A percentile compares a stretch with the other conserved stretches of the same genome.
phyloP scores from a whole-genome alignment of 1,140 invertebrate species.

The Mactra quadrangularis region DNA sequence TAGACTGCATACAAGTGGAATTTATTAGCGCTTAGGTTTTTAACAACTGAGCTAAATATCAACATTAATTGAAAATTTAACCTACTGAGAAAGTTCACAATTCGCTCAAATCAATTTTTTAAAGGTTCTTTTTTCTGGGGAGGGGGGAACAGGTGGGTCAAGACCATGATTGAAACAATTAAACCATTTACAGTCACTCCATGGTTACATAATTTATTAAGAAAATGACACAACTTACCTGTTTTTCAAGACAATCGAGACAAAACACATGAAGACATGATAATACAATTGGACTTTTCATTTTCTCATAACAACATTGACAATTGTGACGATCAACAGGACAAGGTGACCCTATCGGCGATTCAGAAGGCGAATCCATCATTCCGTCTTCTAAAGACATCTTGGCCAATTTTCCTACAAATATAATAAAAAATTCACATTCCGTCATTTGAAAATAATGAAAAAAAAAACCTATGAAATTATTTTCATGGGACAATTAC shows the following conservation, averaged over 20 bases:
- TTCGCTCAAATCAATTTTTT: no score
- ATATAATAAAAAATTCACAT: background rate
- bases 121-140: no score
- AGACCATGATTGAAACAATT: no score
- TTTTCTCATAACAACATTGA: slow-evolving; percentile 87
- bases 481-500: background rate
- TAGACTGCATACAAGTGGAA: no score
- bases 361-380: slow-evolving; percentile 41
- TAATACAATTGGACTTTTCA: slow-evolving; percentile 91
- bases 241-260: slow-evolving; percentile 92
- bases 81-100: no score
- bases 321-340: slow-evolving; percentile 77
- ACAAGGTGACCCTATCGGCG: slow-evolving; percentile 66
- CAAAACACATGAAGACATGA: slow-evolving; percentile 97
- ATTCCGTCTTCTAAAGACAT: slow-evolving; percentile 50
- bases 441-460: background rate
- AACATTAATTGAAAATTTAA: no score
- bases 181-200: no score
- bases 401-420: background rate
- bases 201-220: no score
- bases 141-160: no score
- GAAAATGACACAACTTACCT: no score
- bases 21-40: no score
- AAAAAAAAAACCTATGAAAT: background rate
- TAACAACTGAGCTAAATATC: no score